Percentiles rank a stretch among this genome's conserved stretches.
Evolutionary conservation across 1,140 invertebrate genomes (phyloP).

Genomic region (Nautilus pompilius): DNA sequence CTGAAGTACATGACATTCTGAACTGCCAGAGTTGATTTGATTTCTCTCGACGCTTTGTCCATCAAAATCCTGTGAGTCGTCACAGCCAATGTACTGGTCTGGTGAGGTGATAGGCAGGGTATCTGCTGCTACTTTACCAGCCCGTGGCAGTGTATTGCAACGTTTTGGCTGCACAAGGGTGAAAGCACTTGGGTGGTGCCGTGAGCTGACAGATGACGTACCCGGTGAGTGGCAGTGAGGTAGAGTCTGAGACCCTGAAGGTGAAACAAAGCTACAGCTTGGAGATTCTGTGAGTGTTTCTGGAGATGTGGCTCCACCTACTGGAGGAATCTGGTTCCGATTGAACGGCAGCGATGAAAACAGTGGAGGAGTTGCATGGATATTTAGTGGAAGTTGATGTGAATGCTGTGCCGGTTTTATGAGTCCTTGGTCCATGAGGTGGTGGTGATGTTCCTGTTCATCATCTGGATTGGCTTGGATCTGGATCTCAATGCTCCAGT

Average conservation of each 20-base stretch:
- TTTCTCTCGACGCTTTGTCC: conserved; percentile 37
- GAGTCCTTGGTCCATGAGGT: not conserved
- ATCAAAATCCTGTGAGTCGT: conserved; percentile 40
- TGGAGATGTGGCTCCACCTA: conserved; percentile 17
- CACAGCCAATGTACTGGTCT: conserved; percentile 4
- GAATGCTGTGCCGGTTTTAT: not conserved
- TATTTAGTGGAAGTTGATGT: not conserved
- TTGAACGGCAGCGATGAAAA: conserved; percentile 20
- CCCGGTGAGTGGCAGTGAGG: conserved; percentile 35
- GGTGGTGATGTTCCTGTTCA: not conserved
- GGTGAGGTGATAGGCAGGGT: too few relatives aligned
- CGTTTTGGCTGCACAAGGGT: conserved; percentile 33
- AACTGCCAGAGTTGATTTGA: not conserved
- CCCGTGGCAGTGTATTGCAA: conserved; percentile 38
- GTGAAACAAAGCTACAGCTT: conserved; percentile 25
- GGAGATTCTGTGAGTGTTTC: conserved; percentile 15
- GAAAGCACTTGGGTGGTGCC: conserved; percentile 42
- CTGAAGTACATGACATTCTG: conserved; percentile 9
- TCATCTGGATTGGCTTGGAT: conserved; percentile 16
- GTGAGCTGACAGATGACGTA: conserved; percentile 31
- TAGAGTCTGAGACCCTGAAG: conserved; percentile 21
- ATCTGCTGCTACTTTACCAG: conserved; percentile 13
- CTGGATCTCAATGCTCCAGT: conserved; percentile 45
- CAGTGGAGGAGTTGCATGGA: conserved; percentile 12
- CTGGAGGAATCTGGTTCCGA: conserved; percentile 18